Conservation (phyloP, 2,113 vertebrate species). For the Hippocampus comes region DNA sequence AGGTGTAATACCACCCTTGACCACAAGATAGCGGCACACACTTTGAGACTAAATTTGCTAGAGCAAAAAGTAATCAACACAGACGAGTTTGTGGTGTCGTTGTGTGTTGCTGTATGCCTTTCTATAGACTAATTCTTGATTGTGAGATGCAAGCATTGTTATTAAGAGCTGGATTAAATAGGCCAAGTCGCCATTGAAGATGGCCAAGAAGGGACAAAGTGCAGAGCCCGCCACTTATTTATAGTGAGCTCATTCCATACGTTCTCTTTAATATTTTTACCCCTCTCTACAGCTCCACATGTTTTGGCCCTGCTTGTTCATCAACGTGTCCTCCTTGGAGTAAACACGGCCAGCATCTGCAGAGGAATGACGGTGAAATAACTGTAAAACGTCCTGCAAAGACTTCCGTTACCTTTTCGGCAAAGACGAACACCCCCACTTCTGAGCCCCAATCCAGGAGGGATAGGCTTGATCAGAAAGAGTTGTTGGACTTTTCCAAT, state of each 20-base stretch:
- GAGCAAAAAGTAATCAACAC: too few relatives aligned
- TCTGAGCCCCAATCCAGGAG: slow-evolving; percentile 24
- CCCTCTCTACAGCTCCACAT: slow-evolving; percentile 27
- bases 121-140: too few relatives aligned
- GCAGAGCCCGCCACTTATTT: not conserved
- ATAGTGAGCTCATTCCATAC: not conserved
- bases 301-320: slow-evolving; percentile 34
- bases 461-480: slow-evolving; percentile 49
- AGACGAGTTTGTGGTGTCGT: too few relatives aligned
- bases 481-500: slow-evolving; percentile 43
- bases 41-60: too few relatives aligned
- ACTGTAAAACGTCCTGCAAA: slow-evolving; percentile 41
- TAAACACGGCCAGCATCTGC: slow-evolving; percentile 26
- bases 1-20: too few relatives aligned
- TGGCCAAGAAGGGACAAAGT: too few relatives aligned
- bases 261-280: not conserved
- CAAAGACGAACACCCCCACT: slow-evolving; percentile 36
- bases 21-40: too few relatives aligned
- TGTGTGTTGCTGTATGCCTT: too few relatives aligned
- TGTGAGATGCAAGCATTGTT: too few relatives aligned
- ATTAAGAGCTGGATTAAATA: too few relatives aligned
- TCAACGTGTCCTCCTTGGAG: slow-evolving; percentile 1
- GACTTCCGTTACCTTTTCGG: slow-evolving; percentile 27
- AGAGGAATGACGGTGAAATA: slow-evolving; percentile 28
- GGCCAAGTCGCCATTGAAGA: too few relatives aligned